These are phyloP conservation scores for Litoditis marina DNA, from an alignment of 2,888 invertebrate genomes.

Conservation along the genomic window DNA sequence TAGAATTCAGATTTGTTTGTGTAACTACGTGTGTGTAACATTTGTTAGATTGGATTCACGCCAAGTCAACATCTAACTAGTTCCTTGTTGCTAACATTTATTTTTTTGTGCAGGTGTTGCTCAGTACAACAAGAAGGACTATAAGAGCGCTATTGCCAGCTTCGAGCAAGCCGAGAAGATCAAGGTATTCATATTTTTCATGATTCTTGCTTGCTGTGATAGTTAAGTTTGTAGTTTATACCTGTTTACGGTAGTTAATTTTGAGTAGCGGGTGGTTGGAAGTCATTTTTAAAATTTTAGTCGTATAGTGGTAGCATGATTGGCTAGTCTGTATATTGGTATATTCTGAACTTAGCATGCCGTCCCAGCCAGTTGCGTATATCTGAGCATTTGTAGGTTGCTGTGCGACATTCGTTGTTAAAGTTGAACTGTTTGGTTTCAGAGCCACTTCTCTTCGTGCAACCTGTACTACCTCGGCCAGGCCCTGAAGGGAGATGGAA, in stretches of 20 bases:
- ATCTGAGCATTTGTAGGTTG: not conserved
- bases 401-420: conserved; percentile 3
- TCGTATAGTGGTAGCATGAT: too few relatives aligned
- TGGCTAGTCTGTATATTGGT: too few relatives aligned
- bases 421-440: too few relatives aligned
- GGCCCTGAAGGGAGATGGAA: conserved; percentile 28
- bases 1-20: too few relatives aligned
- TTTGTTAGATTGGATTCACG: too few relatives aligned
- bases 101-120: conserved; percentile 24
- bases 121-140: conserved; percentile 39
- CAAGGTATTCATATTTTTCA: conserved; percentile 26
- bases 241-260: not conserved
- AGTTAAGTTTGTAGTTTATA: not conserved
- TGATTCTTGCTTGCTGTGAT: not conserved
- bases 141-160: conserved; percentile 37
- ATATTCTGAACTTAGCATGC: not conserved
- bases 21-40: too few relatives aligned
- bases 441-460: conserved; percentile 43
- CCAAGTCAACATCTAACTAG: too few relatives aligned
- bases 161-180: conserved; percentile 49
- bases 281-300: too few relatives aligned
- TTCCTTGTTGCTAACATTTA: too few relatives aligned
- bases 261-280: too few relatives aligned
- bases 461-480: conserved; percentile 45
- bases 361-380: not conserved